Percentiles rank a stretch among this genome's conserved stretches.
Conservation (phyloP, 2,888 invertebrate species). For the Coleophora deauratella region DNA sequence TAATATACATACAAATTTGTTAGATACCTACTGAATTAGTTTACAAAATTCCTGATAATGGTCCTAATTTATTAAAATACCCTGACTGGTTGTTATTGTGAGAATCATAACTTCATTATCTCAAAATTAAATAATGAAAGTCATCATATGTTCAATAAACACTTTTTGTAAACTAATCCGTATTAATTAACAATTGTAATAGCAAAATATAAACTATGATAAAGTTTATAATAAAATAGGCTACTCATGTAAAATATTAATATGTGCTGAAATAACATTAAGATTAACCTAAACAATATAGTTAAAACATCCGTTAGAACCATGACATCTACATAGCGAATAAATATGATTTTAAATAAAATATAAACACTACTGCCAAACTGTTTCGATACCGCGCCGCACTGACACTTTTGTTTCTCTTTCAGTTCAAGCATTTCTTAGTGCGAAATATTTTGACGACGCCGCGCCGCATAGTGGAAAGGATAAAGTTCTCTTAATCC, state of each 20-base stretch:
- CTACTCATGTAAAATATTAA: slow-evolving; percentile 58
- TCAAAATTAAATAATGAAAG: no score
- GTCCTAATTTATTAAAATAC: no score
- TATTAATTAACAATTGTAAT: slow-evolving; percentile 42
- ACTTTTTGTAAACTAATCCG: slow-evolving; percentile 24
- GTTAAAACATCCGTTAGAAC: slow-evolving; percentile 40
- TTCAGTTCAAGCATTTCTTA: no score
- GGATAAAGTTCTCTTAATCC: no score
- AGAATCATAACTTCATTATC: not conserved
- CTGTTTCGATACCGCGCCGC: no score
- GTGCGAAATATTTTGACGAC: no score
- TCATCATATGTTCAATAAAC: slow-evolving; percentile 13
- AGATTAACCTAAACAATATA: slow-evolving; percentile 34
- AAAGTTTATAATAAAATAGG: slow-evolving; percentile 54
- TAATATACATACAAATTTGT: slow-evolving; percentile 58
- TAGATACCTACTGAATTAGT: slow-evolving; percentile 29
- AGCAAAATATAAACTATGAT: slow-evolving; percentile 52
- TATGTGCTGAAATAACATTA: slow-evolving; percentile 50
- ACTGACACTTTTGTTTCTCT: no score
- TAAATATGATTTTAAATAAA: slow-evolving; percentile 51
- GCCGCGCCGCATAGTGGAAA: no score
- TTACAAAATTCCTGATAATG: slow-evolving; percentile 22
- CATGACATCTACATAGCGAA: slow-evolving; percentile 23
- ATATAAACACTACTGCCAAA: slow-evolving; percentile 20
- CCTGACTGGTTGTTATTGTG: slow-evolving; percentile 1